Evolutionary conservation across 2,888 invertebrate species (phyloP), one percentile per base, ranked within the genome.

Genomic region (Esperia sulphurella): DNA sequence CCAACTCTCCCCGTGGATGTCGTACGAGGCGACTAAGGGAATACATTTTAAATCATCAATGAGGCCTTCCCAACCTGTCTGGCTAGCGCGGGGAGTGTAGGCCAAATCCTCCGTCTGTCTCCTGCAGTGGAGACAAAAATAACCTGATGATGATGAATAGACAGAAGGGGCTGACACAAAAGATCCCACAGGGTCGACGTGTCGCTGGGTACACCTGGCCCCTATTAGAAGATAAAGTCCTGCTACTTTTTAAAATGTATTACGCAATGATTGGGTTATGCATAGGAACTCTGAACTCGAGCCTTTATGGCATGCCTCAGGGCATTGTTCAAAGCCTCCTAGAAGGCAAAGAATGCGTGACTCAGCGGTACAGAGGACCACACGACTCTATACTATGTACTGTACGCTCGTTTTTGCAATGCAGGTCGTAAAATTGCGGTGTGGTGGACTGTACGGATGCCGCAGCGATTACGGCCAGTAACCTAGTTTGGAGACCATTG

Each of bases 401-500:
- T 33, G 10, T 3, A 31, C 10, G 3, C 7, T 31, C 31, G 10
- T 31, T 2, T 31, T 2, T 31, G 8, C 31, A 31, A 2, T 10
- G 8, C 30, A 30, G 8, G 30, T 3, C 5, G 21, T 21, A 21
- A 21, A 5, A 5, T 3, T 21, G 21, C 2, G 10, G 35, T 21
- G 42, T 12, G 42, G 49, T 30, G 43, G 44, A 35, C 14, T 46
- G 44, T 44, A 48, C 43, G 48, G 48, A 48, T 48, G 48, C 39
- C 44, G 41, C 14, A 48, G 21, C 30, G 28, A 44, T 48, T 48
- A 42, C 31, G 33, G 30, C 29, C 41, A 45, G 48, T 55, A 64
- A 50, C 60, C 58, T 57, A 60, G 53, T 53, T 60, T 48, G 44
- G 39, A 21, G 42, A 3, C 50, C 48, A 56, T 58, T 61, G 64